Base-by-base conservation (phyloP, 2,888 invertebrate genomes). In the Apantesis nais region DNA sequence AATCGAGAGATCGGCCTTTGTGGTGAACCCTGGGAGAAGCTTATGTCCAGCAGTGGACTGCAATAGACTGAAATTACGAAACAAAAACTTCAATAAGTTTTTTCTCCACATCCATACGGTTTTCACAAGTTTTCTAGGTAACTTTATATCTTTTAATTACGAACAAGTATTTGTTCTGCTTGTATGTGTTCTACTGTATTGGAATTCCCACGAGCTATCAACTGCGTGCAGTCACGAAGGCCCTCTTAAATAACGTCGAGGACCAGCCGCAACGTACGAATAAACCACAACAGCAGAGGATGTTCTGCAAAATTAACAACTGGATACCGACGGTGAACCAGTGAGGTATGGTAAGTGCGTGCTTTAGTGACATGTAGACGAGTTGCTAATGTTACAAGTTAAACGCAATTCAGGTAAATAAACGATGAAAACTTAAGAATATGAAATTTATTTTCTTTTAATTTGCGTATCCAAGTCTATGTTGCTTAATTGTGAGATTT, bases 271-370 rank as follows among this genome's bases (percentile, higher is more conserved):
- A 81, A 78, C 74, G 74, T 81, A 81, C 83, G 86, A 86, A 90
- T 90, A 90, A 90, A 90, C 89, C 87, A 90, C 88, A 82, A 85
- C 86, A 83, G 86, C 78, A 83, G 86, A 86, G 86, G 85, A 85
- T 88, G 85, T 87, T 87, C 86, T 88, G 85, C 90, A 85, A 88
- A 87, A 90, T 90, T 90, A 90, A 90, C 90, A 90, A 86, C 86
- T 82, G 80, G 82, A 77, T 74, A 79, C 67, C 61, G 65, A 52
- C 83, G 80, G 77, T 79, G 48, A 67, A 55, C 76, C 75, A 72
- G 85, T 90, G 88, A 90, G 84, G 82, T 86, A 89, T 84, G 82
- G 86, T 87, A 84, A 87, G 86, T 88, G 89, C 84, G 86, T 85
- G 80, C 76, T 82, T 80, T 78, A 73, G 80, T 79, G 83, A 86